Conservation (phyloP, 2,797 vertebrate genomes). For the Myoxocephalus aenaeus region DNA sequence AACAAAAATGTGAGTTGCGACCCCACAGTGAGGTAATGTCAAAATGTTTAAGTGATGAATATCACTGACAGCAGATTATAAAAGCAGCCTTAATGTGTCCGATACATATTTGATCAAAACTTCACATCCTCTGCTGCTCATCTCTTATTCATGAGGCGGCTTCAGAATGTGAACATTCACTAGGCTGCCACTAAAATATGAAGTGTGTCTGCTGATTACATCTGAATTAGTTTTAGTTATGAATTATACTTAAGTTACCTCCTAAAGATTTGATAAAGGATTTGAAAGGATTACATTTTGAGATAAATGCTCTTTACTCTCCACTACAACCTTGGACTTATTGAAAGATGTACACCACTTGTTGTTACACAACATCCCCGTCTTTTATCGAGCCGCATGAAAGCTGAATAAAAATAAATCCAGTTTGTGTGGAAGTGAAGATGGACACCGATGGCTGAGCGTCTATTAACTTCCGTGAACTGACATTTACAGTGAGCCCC, state of each 20-base stretch:
- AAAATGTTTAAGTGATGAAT: background rate
- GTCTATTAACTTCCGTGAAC: slow-evolving; percentile 27
- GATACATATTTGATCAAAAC: background rate
- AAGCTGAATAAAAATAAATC: background rate
- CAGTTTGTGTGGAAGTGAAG: background rate
- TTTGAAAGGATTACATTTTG: background rate
- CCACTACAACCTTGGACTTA: background rate
- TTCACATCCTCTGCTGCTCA: background rate
- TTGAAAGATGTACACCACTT: slow-evolving; percentile 11
- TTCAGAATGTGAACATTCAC: background rate
- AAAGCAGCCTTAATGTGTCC: background rate
- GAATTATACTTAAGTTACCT: background rate
- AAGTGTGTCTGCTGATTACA: background rate
- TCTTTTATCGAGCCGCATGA: slow-evolving; percentile 2
- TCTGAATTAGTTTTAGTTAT: background rate
- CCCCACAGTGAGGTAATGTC: too few species aligned
- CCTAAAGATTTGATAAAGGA: background rate
- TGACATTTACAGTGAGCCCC: slow-evolving; percentile 64
- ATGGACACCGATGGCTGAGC: slow-evolving; percentile 21
- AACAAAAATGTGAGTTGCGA: background rate
- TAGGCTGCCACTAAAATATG: too few species aligned
- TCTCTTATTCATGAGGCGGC: background rate
- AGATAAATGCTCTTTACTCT: background rate
- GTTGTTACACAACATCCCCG: background rate
- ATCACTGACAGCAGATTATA: background rate